Base-by-base conservation (phyloP, 2,797 vertebrate genomes). In the Acomys russatus region DNA sequence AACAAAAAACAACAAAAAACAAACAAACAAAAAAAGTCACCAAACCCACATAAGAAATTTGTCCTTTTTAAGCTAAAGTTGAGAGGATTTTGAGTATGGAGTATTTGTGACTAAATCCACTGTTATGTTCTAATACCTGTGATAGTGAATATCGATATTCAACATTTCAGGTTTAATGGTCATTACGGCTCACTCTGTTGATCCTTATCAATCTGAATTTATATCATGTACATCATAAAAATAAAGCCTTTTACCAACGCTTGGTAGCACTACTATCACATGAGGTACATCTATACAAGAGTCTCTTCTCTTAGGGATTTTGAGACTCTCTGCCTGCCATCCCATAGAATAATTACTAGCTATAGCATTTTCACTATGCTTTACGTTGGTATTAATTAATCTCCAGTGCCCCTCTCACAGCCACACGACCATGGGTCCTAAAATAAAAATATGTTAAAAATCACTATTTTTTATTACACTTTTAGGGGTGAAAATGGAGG, bases 191-290 rank as follows among this genome's bases (percentile, higher is more conserved):
- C 88, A 78, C 56, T 87, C 18, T 90, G 9, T 38, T 66, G 33
- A 70, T 92, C 63, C n/a, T 70, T 70, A 61, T 86, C 51, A 79
- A 66, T 82, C 18, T 54, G 23, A 88, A 89, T 92, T 95, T 90
- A 77, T 17, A 18, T 49, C 22, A 22, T n/a, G 11, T 56, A 3
- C 82, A 84, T 64, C 3, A 86, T 90, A 95, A 82, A n/a, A 44
- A 49, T 33, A 68, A 82, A 85, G 8, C 10, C 93, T 84, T 84
- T 14, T 87, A 76, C 64, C 51, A 88, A 94, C 96, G 91, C 92
- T 91, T 94, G 96, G 79, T 96, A 96, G 96, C 97, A 97, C 93
- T 85, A 66, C 95, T 88, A 89, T 91, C 96, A 96, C 91, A 95
- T 83, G 84, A 96, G 97, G 96, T 44, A 86, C 87, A 35, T 74